phyloP scores from a whole-genome alignment of 2,888 invertebrate genomes.

The Orchesellides sinensis region DNA sequence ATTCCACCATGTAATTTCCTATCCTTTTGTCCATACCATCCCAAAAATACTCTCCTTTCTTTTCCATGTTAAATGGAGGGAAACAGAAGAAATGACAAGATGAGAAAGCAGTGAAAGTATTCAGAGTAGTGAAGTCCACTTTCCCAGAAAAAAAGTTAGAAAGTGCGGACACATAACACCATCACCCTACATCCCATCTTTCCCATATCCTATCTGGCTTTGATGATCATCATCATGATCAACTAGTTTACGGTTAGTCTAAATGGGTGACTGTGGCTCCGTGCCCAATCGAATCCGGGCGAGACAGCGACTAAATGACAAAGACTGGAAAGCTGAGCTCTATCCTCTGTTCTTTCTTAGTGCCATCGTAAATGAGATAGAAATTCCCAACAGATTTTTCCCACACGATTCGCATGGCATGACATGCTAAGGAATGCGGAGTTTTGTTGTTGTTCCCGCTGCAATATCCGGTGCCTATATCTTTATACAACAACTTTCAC shows the following conservation, averaged over 20 bases:
- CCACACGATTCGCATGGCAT: slow-evolving; percentile 6
- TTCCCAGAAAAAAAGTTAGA: too few relatives aligned
- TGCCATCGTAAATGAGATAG: slow-evolving; percentile 48
- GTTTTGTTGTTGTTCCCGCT: slow-evolving; percentile 14
- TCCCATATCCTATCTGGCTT: neutral
- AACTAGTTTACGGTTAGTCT: neutral
- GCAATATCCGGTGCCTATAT: slow-evolving; percentile 6
- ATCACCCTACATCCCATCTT: neutral
- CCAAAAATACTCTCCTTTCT: too few relatives aligned
- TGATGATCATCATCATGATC: slow-evolving; percentile 4
- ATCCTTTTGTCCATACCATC: too few relatives aligned
- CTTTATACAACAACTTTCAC: neutral
- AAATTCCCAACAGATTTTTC: slow-evolving; percentile 43
- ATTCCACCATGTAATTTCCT: neutral
- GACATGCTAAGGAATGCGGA: neutral
- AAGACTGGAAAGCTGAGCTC: neutral
- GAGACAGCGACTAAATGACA: neutral
- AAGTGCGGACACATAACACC: neutral
- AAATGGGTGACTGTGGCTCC: slow-evolving; percentile 10
- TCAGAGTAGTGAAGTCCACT: too few relatives aligned
- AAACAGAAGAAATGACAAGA: neutral
- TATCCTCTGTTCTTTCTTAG: too few relatives aligned
- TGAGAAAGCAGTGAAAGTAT: neutral
- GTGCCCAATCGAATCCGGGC: slow-evolving; percentile 6
- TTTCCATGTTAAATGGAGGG: neutral